Percentiles rank a stretch among this genome's conserved stretches.
These are phyloP conservation scores for Hemaris fuciformis DNA, from an alignment of 2,888 invertebrate genomes.

Conservation along the genomic window DNA sequence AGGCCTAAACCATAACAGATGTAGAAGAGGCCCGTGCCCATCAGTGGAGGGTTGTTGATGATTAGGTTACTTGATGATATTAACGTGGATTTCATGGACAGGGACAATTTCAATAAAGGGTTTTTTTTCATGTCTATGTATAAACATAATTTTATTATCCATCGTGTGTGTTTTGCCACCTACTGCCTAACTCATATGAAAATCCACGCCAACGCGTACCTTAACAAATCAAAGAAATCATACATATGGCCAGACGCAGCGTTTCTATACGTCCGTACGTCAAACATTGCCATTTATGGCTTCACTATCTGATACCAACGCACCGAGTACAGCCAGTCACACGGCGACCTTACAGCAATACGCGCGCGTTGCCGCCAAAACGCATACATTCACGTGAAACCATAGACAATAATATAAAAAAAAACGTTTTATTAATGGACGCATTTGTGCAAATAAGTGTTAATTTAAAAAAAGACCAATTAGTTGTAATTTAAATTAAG, in stretches of 20 bases:
- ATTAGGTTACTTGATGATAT: too few species aligned
- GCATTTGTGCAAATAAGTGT: background rate
- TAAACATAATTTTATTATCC: too few species aligned
- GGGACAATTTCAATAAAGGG: too few species aligned
- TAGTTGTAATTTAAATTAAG: background rate
- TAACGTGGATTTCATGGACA: too few species aligned
- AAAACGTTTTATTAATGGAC: background rate
- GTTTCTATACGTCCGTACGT: constrained; percentile 28
- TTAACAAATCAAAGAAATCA: constrained; percentile 1
- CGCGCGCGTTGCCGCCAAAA: constrained; percentile 40
- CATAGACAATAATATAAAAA: background rate
- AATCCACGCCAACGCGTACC: background rate
- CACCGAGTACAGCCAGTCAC: constrained; percentile 53
- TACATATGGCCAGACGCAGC: background rate
- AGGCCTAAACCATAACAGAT: too few species aligned
- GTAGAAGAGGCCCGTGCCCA: too few species aligned
- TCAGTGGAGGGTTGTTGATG: too few species aligned
- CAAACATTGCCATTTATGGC: constrained; percentile 50
- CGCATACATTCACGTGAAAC: background rate
- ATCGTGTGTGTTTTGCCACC: background rate
- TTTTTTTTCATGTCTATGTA: too few species aligned
- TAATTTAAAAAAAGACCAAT: background rate
- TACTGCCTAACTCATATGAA: background rate
- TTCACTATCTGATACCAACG: constrained; percentile 35
- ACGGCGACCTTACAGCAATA: constrained; percentile 47